phyloP scores from a whole-genome alignment of 2,113 vertebrate genomes.

The Tachysurus vachellii region DNA sequence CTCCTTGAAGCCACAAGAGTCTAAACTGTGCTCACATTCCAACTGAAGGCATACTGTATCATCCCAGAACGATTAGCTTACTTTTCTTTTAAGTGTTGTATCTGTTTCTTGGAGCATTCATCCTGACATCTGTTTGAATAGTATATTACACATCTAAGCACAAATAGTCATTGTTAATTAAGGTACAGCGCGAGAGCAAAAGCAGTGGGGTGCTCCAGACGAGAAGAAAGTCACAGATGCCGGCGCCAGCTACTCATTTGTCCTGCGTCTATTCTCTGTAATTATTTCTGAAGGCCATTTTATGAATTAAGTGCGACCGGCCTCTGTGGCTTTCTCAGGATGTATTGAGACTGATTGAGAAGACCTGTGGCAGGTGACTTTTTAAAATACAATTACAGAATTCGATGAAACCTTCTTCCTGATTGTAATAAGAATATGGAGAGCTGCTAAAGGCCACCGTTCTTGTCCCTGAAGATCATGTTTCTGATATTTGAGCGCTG shows the following conservation, averaged over 20 bases:
- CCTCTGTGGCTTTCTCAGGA: conserved; percentile 22
- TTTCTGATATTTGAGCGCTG: conserved; percentile 32
- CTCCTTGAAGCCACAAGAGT: background rate
- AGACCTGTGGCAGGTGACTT: conserved; percentile 52
- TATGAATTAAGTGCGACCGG: conserved; percentile 45
- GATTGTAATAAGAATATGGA: conserved; percentile 41
- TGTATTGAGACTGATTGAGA: conserved; percentile 39
- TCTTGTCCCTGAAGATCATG: conserved; percentile 31
- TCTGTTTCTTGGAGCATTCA: background rate
- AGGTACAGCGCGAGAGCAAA: background rate
- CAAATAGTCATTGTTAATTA: conserved; percentile 27
- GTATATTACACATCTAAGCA: background rate
- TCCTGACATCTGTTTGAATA: conserved; percentile 27
- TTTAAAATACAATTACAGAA: conserved; percentile 53
- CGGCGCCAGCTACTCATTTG: conserved; percentile 17
- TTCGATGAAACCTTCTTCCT: conserved; percentile 45
- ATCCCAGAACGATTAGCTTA: background rate
- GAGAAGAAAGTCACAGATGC: background rate
- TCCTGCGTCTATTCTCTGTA: conserved; percentile 30
- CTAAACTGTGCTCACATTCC: background rate
- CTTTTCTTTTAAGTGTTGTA: conserved; percentile 4
- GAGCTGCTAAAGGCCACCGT: conserved; percentile 44
- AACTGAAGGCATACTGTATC: too few relatives aligned
- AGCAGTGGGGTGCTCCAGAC: conserved; percentile 15
- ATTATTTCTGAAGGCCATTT: conserved; percentile 54